These are phyloP conservation scores for Macaca nemestrina DNA, from an alignment of 2,113 vertebrate genomes.

Conservation along the genomic window DNA sequence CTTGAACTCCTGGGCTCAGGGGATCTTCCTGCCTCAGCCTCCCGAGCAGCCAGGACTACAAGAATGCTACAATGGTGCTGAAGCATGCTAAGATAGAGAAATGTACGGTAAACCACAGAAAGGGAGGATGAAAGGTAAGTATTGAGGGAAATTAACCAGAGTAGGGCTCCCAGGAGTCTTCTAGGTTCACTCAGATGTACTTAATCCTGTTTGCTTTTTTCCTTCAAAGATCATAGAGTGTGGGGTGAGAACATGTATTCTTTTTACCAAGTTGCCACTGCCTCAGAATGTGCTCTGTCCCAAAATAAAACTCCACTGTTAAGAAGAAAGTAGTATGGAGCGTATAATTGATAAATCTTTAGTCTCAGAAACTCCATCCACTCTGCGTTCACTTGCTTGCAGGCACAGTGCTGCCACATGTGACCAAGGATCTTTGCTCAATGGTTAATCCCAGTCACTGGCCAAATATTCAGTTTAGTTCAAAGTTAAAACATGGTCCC, in stretches of 20 bases:
- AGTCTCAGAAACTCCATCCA: background rate
- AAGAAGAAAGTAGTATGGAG: background rate
- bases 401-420: background rate
- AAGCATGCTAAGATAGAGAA: background rate
- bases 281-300: background rate
- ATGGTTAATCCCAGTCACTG: background rate
- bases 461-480: background rate
- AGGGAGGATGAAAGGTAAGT: background rate
- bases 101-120: background rate
- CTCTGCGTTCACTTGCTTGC: background rate
- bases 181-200: background rate
- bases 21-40: too few relatives aligned
- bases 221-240: background rate
- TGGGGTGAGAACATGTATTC: background rate
- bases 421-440: slow-evolving; percentile 7
- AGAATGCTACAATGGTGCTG: background rate
- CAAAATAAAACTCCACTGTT: background rate
- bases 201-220: background rate
- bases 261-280: background rate
- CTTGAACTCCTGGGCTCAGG: too few relatives aligned
- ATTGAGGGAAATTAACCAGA: background rate
- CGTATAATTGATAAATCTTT: background rate
- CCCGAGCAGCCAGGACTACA: too few relatives aligned
- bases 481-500: background rate
- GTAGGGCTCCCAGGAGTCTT: background rate